Conservation (phyloP, 1,140 invertebrate genomes). For the Drosophila kurseongensis region DNA sequence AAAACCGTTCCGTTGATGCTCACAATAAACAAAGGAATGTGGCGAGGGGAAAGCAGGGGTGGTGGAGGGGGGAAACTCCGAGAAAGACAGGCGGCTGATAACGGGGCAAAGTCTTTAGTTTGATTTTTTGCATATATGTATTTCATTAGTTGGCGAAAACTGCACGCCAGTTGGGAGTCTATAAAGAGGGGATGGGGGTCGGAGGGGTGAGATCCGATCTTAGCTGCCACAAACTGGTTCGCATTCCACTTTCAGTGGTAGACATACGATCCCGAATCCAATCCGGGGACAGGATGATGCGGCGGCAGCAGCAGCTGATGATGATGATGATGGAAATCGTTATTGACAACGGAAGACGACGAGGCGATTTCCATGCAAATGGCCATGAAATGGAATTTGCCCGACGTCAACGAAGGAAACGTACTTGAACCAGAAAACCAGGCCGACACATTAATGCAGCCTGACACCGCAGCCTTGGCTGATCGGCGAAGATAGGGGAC, state of each 20-base stretch:
- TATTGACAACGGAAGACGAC: constrained; percentile 81
- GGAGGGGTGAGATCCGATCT: constrained; percentile 21
- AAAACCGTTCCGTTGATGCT: constrained; percentile 60
- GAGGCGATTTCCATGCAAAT: constrained; percentile 79
- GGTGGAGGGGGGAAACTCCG: constrained; percentile 50
- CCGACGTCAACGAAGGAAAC: constrained; percentile 56
- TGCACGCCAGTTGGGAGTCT: constrained; percentile 60
- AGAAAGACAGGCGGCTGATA: constrained; percentile 58
- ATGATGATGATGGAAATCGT: constrained; percentile 76
- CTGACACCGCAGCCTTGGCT: constrained; percentile 77
- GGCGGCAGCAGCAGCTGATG: constrained; percentile 34
- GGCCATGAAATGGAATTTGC: constrained; percentile 80
- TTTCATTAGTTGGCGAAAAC: constrained; percentile 80
- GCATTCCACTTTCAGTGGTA: constrained; percentile 67
- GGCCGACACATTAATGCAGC: constrained; percentile 79
- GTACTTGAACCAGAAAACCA: constrained; percentile 82
- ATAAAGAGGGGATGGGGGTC: not conserved
- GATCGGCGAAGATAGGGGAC: constrained; percentile 54
- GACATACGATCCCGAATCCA: constrained; percentile 38
- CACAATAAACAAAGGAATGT: constrained; percentile 30
- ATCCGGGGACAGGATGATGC: constrained; percentile 59
- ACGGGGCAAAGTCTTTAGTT: constrained; percentile 66
- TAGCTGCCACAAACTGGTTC: constrained; percentile 63
- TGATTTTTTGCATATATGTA: constrained; percentile 78
- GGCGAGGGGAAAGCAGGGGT: constrained; percentile 22